Evolutionary conservation across 2,113 vertebrate species (phyloP), one percentile per base, ranked within the genome.

Genomic region (Ranitomeya variabilis): DNA sequence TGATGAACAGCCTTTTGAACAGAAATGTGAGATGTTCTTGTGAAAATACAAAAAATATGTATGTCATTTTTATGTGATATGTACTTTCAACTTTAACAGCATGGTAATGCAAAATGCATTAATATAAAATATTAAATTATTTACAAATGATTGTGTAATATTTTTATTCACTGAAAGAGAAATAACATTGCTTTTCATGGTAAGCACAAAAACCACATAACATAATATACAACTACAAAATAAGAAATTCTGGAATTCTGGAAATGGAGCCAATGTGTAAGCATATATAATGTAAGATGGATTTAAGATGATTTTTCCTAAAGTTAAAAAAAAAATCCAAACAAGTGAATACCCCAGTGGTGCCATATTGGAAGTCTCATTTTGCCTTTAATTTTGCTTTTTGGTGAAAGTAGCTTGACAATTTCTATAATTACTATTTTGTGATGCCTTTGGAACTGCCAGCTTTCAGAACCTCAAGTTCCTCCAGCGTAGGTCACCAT

Each of bases 1-100:
- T 86, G 85, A 86, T 77, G 57, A 77, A 26, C 59, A 86, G 31
- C 14, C 59, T 78, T 45, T 78, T 23, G 18, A 86, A 64, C 60
- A 37, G 18, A 86, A 45, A 64, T n/a, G 37, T 7, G 7, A 67
- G 37, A 15, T 5, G 8, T 10, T 83, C 16, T 85, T 18, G 55
- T 16, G 83, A 60, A 73, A 83, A 73, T 23, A 57, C 69, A 14
- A 37, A 73, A 73, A 73, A 71, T 82, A 31, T 64, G 16, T 81
- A 60, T 60, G 37, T 51, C 60, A 82, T 66, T 45, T 45, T n/a
- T 62, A 21, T 51, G 31, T 82, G 51, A 77, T 77, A 54, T 52
- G 54, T n/a, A 59, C 59, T 64, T 82, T 62, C 37, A 57, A 14
- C 31, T 66, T 64, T 66, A 51, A 19, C 16, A 55, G 16, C 6